These are phyloP conservation scores for Bucco capensis DNA, from an alignment of 2,113 vertebrate genomes.

Conservation along the genomic window DNA sequence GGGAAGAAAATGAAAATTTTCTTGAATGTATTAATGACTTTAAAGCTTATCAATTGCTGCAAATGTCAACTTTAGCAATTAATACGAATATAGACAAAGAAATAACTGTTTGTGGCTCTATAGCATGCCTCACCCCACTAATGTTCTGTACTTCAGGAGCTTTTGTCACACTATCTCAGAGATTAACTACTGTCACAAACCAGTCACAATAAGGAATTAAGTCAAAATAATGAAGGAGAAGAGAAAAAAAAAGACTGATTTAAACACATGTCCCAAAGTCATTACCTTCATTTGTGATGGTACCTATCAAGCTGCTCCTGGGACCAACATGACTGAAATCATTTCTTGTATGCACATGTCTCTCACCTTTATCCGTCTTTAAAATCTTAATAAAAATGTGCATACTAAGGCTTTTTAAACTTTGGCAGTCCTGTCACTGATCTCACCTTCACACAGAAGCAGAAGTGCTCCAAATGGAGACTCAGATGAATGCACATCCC, in stretches of 20 bases:
- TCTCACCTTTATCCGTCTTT: neutral
- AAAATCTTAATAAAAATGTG: neutral
- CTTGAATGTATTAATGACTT: neutral
- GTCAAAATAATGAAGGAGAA: neutral
- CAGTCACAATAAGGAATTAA: neutral
- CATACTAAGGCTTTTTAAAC: neutral
- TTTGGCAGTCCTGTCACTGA: neutral
- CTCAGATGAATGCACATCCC: neutral
- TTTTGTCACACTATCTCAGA: neutral
- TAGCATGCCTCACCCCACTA: neutral
- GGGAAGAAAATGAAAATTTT: neutral
- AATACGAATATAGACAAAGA: neutral
- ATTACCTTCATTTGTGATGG: neutral
- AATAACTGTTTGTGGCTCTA: neutral
- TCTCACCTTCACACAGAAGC: neutral
- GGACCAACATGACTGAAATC: neutral
- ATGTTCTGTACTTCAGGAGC: neutral
- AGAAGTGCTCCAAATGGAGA: accelerated
- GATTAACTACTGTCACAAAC: neutral
- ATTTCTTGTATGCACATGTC: neutral
- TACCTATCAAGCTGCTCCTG: neutral
- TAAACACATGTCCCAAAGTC: neutral
- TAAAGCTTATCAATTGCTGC: neutral
- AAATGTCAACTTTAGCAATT: neutral
- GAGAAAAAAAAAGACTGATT: accelerated